phyloP scores from a whole-genome alignment of 2,113 vertebrate species.

The Beaufortia kweichowensis region DNA sequence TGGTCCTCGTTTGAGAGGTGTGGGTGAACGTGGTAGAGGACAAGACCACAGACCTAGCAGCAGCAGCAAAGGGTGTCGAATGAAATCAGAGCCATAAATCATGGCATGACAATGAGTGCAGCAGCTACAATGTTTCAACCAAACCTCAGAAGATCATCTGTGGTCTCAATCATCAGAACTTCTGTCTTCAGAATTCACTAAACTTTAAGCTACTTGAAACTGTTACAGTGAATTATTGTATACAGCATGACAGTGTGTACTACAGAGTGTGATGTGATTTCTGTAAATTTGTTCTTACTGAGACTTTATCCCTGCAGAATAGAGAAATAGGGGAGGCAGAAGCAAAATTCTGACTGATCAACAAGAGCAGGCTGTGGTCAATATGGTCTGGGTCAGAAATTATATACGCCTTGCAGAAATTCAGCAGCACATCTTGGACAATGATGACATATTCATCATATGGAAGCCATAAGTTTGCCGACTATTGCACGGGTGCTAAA shows the following conservation, averaged over 20 bases:
- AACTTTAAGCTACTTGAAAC: too few species aligned
- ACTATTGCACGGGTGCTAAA: background rate
- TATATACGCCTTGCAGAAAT: background rate
- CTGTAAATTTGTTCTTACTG: background rate
- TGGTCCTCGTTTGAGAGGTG: too few species aligned
- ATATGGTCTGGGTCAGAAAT: too few species aligned
- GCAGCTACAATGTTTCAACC: background rate
- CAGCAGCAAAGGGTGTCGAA: too few species aligned
- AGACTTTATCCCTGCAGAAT: background rate
- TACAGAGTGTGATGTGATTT: background rate
- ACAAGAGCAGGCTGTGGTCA: background rate
- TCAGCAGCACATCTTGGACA: background rate
- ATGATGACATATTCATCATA: background rate
- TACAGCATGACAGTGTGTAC: too few species aligned
- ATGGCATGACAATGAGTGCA: background rate
- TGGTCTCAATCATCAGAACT: slow-evolving; percentile 3
- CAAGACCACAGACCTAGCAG: too few species aligned
- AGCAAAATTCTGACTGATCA: background rate
- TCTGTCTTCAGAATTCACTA: background rate
- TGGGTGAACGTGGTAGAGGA: too few species aligned
- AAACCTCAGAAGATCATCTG: background rate
- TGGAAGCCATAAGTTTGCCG: background rate
- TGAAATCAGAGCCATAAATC: background rate
- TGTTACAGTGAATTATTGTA: too few species aligned
- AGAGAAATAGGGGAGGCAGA: background rate